phyloP scores from a whole-genome alignment of 2,797 vertebrate species.

The Gobionotothen gibberifrons region DNA sequence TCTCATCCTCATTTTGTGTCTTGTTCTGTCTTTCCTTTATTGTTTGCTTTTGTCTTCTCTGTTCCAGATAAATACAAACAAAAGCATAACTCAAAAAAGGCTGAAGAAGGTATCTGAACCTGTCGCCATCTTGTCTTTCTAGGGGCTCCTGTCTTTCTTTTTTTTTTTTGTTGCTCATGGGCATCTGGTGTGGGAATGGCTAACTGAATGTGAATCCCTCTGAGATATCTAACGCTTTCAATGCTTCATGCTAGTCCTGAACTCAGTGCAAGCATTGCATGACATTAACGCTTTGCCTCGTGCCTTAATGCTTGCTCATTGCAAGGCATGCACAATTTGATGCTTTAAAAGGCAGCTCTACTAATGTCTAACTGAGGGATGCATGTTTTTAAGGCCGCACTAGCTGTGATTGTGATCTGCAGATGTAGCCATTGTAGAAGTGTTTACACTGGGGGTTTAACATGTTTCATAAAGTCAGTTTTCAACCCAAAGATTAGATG shows the following conservation, averaged over 20 bases:
- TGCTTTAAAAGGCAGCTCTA: constrained; percentile 31
- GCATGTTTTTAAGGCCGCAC: constrained; percentile 60
- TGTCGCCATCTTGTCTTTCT: constrained; percentile 78
- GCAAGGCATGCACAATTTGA: constrained; percentile 52
- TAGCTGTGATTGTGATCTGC: constrained; percentile 45
- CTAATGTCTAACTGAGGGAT: constrained; percentile 33
- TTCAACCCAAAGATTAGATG: neutral
- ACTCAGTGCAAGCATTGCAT: constrained; percentile 66
- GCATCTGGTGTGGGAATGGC: constrained; percentile 55
- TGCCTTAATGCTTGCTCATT: constrained; percentile 42
- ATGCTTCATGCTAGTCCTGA: constrained; percentile 42
- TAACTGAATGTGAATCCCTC: constrained; percentile 55
- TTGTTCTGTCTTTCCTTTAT: constrained; percentile 78
- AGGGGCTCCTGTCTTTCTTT: constrained; percentile 50
- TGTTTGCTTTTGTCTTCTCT: constrained; percentile 85
- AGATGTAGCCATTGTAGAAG: constrained; percentile 63
- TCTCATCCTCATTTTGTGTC: constrained; percentile 79
- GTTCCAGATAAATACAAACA: constrained; percentile 94
- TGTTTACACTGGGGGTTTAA: constrained; percentile 10
- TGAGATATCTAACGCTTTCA: constrained; percentile 36
- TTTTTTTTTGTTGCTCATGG: constrained; percentile 29
- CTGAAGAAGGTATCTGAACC: constrained; percentile 87
- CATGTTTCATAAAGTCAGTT: neutral
- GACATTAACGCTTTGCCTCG: constrained; percentile 61
- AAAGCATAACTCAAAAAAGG: constrained; percentile 93